Conservation (phyloP, 2,888 invertebrate species). For the Xylota sylvarum region DNA sequence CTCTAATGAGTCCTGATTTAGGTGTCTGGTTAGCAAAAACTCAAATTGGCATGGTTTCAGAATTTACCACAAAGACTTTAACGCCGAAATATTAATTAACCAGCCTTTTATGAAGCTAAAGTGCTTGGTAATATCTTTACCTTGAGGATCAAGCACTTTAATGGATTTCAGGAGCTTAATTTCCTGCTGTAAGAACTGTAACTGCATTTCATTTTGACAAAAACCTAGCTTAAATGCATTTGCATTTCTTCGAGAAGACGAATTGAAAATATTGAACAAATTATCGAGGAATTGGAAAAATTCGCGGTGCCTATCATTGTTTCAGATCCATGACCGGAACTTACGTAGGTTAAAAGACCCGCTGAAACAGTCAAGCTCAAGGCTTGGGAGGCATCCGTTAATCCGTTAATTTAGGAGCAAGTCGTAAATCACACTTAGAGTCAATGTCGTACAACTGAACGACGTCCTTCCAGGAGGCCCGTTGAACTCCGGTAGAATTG, state of each 20-base stretch:
- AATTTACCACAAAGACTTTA: constrained; percentile 3
- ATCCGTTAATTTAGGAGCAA: constrained; percentile 5
- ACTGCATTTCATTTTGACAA: not conserved
- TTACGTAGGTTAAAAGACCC: not conserved
- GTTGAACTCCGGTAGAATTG: not conserved
- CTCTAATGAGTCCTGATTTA: not conserved
- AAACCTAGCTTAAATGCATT: not conserved
- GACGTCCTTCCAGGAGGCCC: not conserved
- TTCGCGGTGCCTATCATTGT: not conserved
- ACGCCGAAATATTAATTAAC: not conserved
- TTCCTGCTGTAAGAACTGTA: not conserved
- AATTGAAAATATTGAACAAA: not conserved
- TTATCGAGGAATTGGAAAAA: not conserved
- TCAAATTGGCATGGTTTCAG: not conserved
- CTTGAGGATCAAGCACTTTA: not conserved
- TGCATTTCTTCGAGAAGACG: not conserved
- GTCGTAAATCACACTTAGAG: not conserved
- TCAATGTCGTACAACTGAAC: not conserved
- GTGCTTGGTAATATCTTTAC: too few relatives aligned
- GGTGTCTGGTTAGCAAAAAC: not conserved
- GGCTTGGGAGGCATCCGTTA: not conserved
- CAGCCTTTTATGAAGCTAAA: too few relatives aligned
- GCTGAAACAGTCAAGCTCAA: not conserved
- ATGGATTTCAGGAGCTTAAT: not conserved
- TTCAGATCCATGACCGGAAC: not conserved